Evolutionary conservation across 2,797 vertebrate genomes (phyloP).

Genomic region (Chaenodraco wilsoni): DNA sequence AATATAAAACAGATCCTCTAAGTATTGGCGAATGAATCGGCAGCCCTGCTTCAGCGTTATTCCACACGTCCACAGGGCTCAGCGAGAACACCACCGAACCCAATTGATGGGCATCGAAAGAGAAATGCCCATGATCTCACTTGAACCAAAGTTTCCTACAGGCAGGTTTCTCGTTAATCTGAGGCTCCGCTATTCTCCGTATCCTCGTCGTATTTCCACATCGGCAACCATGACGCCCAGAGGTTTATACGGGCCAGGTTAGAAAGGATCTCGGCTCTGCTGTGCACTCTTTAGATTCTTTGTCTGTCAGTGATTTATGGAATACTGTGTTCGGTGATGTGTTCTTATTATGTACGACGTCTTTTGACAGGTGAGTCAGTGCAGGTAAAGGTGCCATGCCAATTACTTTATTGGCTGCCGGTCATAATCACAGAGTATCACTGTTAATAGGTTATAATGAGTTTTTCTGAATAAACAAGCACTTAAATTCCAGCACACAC

Average conservation of each 20-base stretch:
- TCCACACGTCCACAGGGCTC: constrained; percentile 50
- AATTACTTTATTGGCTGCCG: constrained; percentile 15
- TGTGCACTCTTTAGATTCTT: constrained; percentile 46
- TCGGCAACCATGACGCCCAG: constrained; percentile 62
- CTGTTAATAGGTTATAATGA: constrained; percentile 15
- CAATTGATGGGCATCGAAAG: constrained; percentile 77
- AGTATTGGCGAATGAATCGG: constrained; percentile 34
- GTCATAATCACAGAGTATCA: constrained; percentile 16
- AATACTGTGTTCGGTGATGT: constrained; percentile 43
- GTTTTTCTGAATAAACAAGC: constrained; percentile 29
- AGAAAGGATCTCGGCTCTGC: constrained; percentile 56
- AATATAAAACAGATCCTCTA: constrained; percentile 36
- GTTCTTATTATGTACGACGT: constrained; percentile 26
- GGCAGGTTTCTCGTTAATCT: constrained; percentile 77
- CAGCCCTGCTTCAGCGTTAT: constrained; percentile 60
- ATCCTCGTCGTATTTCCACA: constrained; percentile 73
- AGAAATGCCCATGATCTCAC: constrained; percentile 84
- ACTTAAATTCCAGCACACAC: constrained; percentile 34
- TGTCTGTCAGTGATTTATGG: constrained; percentile 56
- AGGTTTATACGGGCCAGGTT: constrained; percentile 71
- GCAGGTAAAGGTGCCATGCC: background rate
- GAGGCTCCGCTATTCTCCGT: constrained; percentile 58
- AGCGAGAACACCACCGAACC: constrained; percentile 74
- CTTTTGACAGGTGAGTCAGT: constrained; percentile 21
- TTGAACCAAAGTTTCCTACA: constrained; percentile 82